phyloP scores from a whole-genome alignment of 2,797 vertebrate species.

The Diglossa cyanea region DNA sequence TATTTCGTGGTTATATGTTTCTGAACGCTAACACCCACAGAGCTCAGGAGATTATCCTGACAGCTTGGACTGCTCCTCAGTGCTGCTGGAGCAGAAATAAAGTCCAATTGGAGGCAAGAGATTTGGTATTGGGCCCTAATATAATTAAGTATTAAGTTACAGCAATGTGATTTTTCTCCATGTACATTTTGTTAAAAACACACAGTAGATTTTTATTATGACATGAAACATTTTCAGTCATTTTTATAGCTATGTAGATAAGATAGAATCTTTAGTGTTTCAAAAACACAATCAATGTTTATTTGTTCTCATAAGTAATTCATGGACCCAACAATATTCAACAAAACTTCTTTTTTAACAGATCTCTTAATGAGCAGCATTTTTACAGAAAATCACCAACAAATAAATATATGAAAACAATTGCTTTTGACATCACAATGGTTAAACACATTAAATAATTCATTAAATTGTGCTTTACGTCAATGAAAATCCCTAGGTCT shows the following conservation, averaged over 20 bases:
- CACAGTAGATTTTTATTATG: background rate
- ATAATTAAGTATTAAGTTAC: background rate
- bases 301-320: constrained; percentile 66
- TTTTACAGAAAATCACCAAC: constrained; percentile 77
- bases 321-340: constrained; percentile 60
- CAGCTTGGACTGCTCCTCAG: background rate
- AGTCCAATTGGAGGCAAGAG: background rate
- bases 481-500: constrained; percentile 72
- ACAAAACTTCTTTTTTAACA: constrained; percentile 76
- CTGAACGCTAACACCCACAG: too few relatives aligned
- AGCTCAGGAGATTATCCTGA: background rate
- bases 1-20: too few relatives aligned
- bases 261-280: constrained; percentile 17
- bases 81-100: background rate
- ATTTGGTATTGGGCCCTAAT: background rate
- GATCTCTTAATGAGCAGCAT: constrained; percentile 72
- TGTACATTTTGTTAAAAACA: background rate
- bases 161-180: background rate
- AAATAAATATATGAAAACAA: constrained; percentile 80
- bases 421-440: constrained; percentile 82
- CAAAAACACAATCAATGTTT: constrained; percentile 63
- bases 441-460: constrained; percentile 84
- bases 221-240: background rate
- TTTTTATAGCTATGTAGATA: background rate
- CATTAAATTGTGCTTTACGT: constrained; percentile 81